Percentiles rank a stretch among this genome's conserved stretches.
phyloP scores from a whole-genome alignment of 2,797 vertebrate genomes.

The Epinephelus malabaricus region DNA sequence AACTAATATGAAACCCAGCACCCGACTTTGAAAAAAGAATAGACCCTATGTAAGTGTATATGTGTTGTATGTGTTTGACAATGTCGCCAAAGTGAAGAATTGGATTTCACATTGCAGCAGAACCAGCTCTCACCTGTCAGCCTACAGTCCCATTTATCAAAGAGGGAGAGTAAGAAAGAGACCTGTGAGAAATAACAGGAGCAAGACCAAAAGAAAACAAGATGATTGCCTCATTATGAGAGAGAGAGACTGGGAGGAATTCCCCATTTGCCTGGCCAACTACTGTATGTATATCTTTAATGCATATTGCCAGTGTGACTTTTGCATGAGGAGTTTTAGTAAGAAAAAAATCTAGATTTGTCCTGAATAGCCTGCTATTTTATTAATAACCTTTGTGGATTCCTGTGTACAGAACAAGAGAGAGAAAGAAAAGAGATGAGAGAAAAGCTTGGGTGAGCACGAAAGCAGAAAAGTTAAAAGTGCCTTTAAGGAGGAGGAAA shows the following conservation, averaged over 20 bases:
- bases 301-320: conserved; percentile 7
- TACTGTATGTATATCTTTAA: not conserved
- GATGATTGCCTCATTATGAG: conserved; percentile 31
- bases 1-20: conserved; percentile 30
- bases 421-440: not conserved
- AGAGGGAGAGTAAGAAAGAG: conserved; percentile 19
- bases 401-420: conserved; percentile 18
- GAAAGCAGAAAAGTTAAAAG: conserved; percentile 16
- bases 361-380: conserved; percentile 14
- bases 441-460: not conserved
- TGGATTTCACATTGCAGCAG: conserved; percentile 55
- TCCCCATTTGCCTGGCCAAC: conserved; percentile 3
- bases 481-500: conserved; percentile 10
- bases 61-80: conserved; percentile 45
- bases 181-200: conserved; percentile 33
- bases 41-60: not conserved
- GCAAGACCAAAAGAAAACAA: conserved; percentile 30
- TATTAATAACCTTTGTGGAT: conserved; percentile 28
- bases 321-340: conserved; percentile 18
- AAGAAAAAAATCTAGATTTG: not conserved
- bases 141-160: conserved; percentile 51
- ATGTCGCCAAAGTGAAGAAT: conserved; percentile 46
- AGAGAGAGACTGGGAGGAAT: not conserved
- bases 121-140: conserved; percentile 60
- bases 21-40: not conserved